A percentile compares a stretch with the other conserved stretches of the same genome.
These are phyloP conservation scores for Cyclina sinensis DNA, from an alignment of 1,140 invertebrate species.

Conservation along the genomic window DNA sequence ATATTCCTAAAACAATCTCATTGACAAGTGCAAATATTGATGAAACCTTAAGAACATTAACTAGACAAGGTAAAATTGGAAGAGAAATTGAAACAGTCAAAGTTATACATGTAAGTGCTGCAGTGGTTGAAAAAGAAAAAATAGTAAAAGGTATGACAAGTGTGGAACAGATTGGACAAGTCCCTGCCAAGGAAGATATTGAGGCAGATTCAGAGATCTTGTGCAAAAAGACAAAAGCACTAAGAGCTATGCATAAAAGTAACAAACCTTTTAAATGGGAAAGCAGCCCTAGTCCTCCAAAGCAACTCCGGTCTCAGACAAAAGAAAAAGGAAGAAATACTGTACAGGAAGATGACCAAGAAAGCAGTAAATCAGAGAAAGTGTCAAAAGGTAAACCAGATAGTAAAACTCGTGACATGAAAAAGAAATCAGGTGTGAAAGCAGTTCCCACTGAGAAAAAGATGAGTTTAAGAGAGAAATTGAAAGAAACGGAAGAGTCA, in stretches of 20 bases:
- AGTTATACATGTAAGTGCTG: too few relatives aligned
- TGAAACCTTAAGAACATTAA: not conserved
- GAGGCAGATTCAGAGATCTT: not conserved
- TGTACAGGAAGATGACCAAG: not conserved
- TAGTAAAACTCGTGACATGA: not conserved
- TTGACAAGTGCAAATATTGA: not conserved
- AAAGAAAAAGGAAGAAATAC: not conserved
- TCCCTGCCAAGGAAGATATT: not conserved
- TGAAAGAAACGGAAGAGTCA: not conserved
- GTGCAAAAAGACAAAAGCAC: conserved; percentile 1
- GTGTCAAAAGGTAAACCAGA: not conserved
- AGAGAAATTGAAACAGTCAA: not conserved
- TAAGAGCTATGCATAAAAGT: conserved; percentile 38
- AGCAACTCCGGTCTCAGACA: not conserved
- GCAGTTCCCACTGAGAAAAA: not conserved
- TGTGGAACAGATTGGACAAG: not conserved
- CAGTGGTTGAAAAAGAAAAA: not conserved
- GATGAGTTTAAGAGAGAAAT: not conserved
- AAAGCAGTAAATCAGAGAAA: not conserved
- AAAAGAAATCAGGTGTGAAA: not conserved
- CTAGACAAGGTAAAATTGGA: not conserved
- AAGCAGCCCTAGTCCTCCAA: conserved; percentile 24
- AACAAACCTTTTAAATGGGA: conserved; percentile 54
- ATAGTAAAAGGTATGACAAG: not conserved
- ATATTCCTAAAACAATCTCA: not conserved